These are phyloP conservation scores for Lasioglossum villosulum DNA, from an alignment of 2,888 invertebrate species.

Conservation along the genomic window DNA sequence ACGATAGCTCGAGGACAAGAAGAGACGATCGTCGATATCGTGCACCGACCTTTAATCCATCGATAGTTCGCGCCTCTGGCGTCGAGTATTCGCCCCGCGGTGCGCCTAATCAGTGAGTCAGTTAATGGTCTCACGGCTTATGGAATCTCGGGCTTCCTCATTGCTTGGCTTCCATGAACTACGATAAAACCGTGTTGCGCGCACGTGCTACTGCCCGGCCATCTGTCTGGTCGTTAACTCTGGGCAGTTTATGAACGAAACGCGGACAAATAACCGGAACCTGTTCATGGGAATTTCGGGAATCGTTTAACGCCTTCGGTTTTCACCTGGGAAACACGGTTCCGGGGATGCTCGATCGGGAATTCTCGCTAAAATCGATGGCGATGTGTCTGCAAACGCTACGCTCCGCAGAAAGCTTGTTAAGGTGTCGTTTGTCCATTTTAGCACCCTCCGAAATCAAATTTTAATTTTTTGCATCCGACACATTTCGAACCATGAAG, in stretches of 20 bases:
- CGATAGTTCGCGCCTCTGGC: conserved; percentile 35
- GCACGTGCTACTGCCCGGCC: not conserved
- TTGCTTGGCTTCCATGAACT: conserved; percentile 48
- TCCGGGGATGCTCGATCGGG: not conserved
- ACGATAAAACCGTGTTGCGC: conserved; percentile 34
- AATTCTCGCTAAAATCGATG: not conserved
- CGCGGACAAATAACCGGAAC: conserved; percentile 1
- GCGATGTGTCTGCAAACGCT: not conserved
- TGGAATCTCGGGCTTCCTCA: conserved; percentile 52
- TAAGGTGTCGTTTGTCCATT: not conserved
- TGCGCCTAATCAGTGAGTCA: conserved; percentile 47
- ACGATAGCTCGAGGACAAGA: conserved; percentile 34
- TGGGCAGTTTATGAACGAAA: conserved; percentile 29
- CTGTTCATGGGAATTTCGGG: not conserved
- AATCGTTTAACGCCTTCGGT: not conserved
- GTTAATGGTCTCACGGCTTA: conserved; percentile 7
- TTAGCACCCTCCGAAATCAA: not conserved
- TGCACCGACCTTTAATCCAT: conserved; percentile 55
- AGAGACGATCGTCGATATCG: conserved; percentile 28
- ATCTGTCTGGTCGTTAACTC: conserved; percentile 46
- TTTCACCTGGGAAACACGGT: not conserved
- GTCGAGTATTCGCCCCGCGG: not conserved
- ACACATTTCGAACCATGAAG: no score
- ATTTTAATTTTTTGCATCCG: not conserved
- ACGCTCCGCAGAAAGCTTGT: not conserved